Evolutionary conservation across 2,888 invertebrate species (phyloP).

Genomic region (Scaptodrosophila latifasciaeformis): DNA sequence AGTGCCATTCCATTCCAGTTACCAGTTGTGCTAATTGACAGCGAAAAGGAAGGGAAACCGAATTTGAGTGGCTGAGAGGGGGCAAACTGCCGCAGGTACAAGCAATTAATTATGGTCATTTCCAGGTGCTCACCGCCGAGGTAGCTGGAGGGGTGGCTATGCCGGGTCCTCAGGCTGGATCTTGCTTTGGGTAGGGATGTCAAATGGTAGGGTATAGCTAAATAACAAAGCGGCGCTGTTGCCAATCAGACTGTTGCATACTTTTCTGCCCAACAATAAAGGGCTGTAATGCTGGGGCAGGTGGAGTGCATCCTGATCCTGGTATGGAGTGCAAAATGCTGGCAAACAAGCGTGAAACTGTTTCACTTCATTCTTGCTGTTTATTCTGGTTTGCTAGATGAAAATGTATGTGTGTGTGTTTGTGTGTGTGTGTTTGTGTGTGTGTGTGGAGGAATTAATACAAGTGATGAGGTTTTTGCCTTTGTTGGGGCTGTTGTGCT

Average conservation of each 20-base stretch:
- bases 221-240: slow-evolving; percentile 51
- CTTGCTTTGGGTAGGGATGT: no score
- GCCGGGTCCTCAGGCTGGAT: slow-evolving; percentile 8
- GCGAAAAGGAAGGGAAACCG: slow-evolving; percentile 18
- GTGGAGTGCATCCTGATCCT: background rate
- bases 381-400: background rate
- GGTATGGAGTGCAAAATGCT: slow-evolving; percentile 36
- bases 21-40: slow-evolving; percentile 47
- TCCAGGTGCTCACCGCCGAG: slow-evolving; percentile 56
- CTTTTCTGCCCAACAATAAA: slow-evolving; percentile 33
- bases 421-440: no score
- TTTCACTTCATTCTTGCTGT: background rate
- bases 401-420: no score
- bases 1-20: background rate
- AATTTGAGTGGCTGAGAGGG: slow-evolving; percentile 10
- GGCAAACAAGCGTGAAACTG: slow-evolving; percentile 51
- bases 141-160: no score
- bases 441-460: slow-evolving; percentile 47
- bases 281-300: background rate
- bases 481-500: slow-evolving; percentile 24
- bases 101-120: slow-evolving; percentile 68
- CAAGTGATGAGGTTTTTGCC: slow-evolving; percentile 55
- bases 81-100: slow-evolving; percentile 47
- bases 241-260: slow-evolving; percentile 52
- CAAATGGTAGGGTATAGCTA: slow-evolving; percentile 34